Conservation (phyloP, 2,113 vertebrate species). For the Pao palembangensis region DNA sequence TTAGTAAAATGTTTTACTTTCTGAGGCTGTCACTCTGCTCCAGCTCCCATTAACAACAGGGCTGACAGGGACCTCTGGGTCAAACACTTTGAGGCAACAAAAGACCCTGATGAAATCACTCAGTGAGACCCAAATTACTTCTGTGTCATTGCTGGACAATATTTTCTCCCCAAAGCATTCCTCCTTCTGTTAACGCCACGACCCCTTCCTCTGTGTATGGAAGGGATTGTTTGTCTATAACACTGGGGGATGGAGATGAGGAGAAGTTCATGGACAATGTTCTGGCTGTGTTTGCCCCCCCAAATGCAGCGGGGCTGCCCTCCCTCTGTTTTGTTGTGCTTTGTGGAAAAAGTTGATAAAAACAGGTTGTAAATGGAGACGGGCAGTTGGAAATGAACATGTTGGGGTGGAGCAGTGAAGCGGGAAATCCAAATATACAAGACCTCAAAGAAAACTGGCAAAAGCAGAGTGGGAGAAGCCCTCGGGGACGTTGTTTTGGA, state of each 20-base stretch:
- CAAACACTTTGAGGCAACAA: constrained; percentile 82
- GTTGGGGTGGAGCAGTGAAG: constrained; percentile 74
- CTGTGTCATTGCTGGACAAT: constrained; percentile 84
- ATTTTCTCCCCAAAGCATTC: constrained; percentile 78
- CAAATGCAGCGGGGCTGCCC: constrained; percentile 52
- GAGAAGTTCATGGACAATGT: constrained; percentile 77
- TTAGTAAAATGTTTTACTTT: constrained; percentile 83
- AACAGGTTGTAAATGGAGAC: constrained; percentile 79
- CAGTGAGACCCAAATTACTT: constrained; percentile 82
- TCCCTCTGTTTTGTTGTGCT: constrained; percentile 77
- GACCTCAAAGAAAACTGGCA: constrained; percentile 66
- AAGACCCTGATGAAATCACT: constrained; percentile 77
- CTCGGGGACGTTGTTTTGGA: background rate
- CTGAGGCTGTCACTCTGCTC: constrained; percentile 77
- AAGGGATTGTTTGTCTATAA: constrained; percentile 79
- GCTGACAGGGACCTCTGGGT: constrained; percentile 79
- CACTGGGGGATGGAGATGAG: constrained; percentile 73
- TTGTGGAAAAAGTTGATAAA: constrained; percentile 79
- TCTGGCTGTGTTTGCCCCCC: constrained; percentile 59
- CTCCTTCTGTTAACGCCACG: constrained; percentile 75
- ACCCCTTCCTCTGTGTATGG: constrained; percentile 72
- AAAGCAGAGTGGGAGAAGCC: constrained; percentile 36
- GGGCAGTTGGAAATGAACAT: constrained; percentile 72
- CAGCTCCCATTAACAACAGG: constrained; percentile 75
- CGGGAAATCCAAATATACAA: constrained; percentile 78